Evolutionary conservation across 92 coral and sea anemone genomes (phyloP).

Genomic region (Desmophyllum pertusum): DNA sequence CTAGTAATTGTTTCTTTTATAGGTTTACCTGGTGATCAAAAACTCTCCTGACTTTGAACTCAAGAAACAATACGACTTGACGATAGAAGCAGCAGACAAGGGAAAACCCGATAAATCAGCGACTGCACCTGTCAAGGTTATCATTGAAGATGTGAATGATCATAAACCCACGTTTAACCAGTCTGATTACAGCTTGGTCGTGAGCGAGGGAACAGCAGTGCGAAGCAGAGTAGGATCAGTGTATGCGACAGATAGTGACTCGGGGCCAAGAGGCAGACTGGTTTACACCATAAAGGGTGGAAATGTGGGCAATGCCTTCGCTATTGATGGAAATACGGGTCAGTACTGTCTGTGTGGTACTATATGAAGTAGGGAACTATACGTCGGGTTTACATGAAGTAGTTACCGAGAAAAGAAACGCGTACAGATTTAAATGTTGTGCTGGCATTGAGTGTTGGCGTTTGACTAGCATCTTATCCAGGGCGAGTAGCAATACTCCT

Average conservation of each 20-base stretch:
- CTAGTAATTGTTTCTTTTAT: neutral
- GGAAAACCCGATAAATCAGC: slow-evolving; percentile 59
- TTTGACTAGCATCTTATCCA: too few species aligned
- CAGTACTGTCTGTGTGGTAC: neutral
- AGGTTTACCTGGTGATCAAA: slow-evolving; percentile 60
- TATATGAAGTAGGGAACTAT: neutral
- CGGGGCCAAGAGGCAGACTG: slow-evolving; percentile 90
- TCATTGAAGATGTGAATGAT: slow-evolving; percentile 85
- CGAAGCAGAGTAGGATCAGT: slow-evolving; percentile 62
- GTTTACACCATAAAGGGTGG: slow-evolving; percentile 70
- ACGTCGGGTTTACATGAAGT: neutral
- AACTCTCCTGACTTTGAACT: slow-evolving; percentile 77
- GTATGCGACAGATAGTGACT: slow-evolving; percentile 78
- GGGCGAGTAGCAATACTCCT: too few species aligned
- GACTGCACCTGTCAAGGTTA: slow-evolving; percentile 48
- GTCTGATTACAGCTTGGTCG: slow-evolving; percentile 47
- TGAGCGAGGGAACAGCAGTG: slow-evolving; percentile 62
- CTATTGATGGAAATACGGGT: slow-evolving; percentile 77
- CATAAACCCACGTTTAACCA: slow-evolving; percentile 63
- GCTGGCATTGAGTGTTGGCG: too few species aligned
- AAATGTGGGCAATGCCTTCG: slow-evolving; percentile 66
- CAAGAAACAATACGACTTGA: slow-evolving; percentile 65
- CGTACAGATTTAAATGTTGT: too few species aligned
- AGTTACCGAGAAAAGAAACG: neutral
- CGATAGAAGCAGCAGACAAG: slow-evolving; percentile 62